These are phyloP conservation scores for Lordiphosa stackelbergi DNA, from an alignment of 1,140 invertebrate species.

Conservation along the genomic window DNA sequence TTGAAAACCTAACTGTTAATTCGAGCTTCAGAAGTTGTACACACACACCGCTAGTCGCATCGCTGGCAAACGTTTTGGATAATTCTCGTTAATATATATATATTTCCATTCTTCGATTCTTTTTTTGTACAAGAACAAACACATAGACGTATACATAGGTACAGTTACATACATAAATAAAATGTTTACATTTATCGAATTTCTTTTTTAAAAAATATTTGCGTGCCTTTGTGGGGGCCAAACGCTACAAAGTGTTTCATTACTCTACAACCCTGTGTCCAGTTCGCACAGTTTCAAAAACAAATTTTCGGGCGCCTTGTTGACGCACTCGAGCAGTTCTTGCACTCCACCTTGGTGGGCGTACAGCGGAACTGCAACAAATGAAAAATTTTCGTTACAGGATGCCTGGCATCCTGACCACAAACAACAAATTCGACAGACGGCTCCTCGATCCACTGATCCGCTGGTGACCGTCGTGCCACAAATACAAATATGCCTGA, in stretches of 20 bases:
- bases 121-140: constrained; percentile 66
- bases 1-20: constrained; percentile 57
- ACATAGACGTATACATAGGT: constrained; percentile 45
- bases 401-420: constrained; percentile 36
- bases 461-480: constrained; percentile 26
- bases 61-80: constrained; percentile 35
- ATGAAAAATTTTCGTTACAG: constrained; percentile 64
- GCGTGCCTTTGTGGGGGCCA: neutral
- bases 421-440: constrained; percentile 70
- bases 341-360: constrained; percentile 14
- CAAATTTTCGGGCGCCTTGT: constrained; percentile 45
- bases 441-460: constrained; percentile 7
- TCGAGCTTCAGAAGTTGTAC: constrained; percentile 54
- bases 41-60: constrained; percentile 39
- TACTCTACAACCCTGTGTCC: constrained; percentile 42
- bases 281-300: constrained; percentile 49
- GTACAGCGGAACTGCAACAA: constrained; percentile 55
- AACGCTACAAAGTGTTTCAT: constrained; percentile 23
- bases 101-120: constrained; percentile 27
- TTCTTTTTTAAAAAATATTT: constrained; percentile 33
- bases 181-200: constrained; percentile 38
- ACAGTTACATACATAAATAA: constrained; percentile 40
- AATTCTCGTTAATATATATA: constrained; percentile 14
- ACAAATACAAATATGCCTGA: constrained; percentile 62
- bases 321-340: constrained; percentile 31